Base-by-base conservation (phyloP, 2,113 vertebrate genomes). In the Anarrhichthys ocellatus region DNA sequence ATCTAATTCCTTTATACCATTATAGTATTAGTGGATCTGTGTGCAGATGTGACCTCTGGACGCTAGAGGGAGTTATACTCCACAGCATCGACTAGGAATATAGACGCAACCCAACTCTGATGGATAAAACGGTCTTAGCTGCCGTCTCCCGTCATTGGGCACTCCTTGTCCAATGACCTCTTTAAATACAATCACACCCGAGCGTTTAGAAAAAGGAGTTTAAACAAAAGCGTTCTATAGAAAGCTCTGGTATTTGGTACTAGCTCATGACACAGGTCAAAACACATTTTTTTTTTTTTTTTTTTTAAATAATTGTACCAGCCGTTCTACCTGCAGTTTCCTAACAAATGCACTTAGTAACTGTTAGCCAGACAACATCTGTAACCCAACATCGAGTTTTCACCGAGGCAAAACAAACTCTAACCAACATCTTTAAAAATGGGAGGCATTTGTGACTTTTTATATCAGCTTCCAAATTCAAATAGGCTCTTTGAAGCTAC, bases 61-160 rank as follows among this genome's bases (percentile, higher is more conserved):
- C 93, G 67, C 90, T 73, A 91, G 94, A 84, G 78, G 90, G 92
- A 27, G 87, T 0, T 65, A 44, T 29, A 78, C 46, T 65, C 76
- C 78, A 90, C 71, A 27, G 3, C n/a, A 63, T 88, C 1, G 5
- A 65, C 38, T 32, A 1, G 6, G 3, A 5, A 62, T 13, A 1
- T 0, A n/a, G 7, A 3, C 2, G 1, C 0, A 38, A 50, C 0
- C 2, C 5, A 40, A 9, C 5, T 68, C 7, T n/a, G 20, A 64
- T 42, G 48, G n/a, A n/a, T 15, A 1, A 11, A 9, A 36, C 56
- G 3, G 27, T 10, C 2, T 50, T 4, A 1, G 20, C 22, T 65
- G 14, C 17, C 20, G 42, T 36, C 10, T 24, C 17, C 6, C 6
- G 6, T 34, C 42, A 32, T 54, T 54, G n/a, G 29, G 38, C 10